Evolutionary conservation across 2,797 vertebrate species (phyloP), one percentile per base, ranked within the genome.

Genomic region (Arrhamphus sclerolepis): DNA sequence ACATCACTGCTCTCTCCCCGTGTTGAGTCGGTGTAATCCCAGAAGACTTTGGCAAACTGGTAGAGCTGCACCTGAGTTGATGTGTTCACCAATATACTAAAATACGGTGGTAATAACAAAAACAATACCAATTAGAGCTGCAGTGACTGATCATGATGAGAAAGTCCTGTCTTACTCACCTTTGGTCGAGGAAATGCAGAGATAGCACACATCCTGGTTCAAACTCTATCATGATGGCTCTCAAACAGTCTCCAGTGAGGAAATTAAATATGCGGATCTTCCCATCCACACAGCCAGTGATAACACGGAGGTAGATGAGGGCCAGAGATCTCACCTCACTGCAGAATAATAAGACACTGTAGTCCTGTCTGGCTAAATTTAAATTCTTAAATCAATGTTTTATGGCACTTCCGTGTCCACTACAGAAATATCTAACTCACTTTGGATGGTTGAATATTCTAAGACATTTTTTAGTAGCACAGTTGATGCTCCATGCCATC

Each of bases 251-350:
- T 6, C 96, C 95, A 0, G 85, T 93, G 62, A 97, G 86, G 74
- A 95, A 94, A 70, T 90, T 94, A 59, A 97, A 97, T 28, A 98
- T 86, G 1, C 94, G 91, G 54, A 98, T 93, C 82, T 92, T 95
- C 43, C 96, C 96, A 0, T 99, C 96, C 1, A 73, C 88, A 26
- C 96, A 97, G 71, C 94, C 94, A 0, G 93, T 98, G 78, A 97
- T 59, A 28, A 97, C 92, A n/a, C 95, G 81, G 42, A 99, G 95
- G 77, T 91, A 96, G 43, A 91, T 65, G 18, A 95, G 89, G 8
- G 88, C 86, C 82, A 98, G 62, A 1, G 93, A 90, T 22, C 89
- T 87, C 0, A 98, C 95, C 68, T 92, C 94, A 88, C 96, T 99
- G 66, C n/a, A 70, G 54, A 49, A 49, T 18, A 40, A 34, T 2